Conservation (phyloP, 2,888 invertebrate species). For the Melikaiella ostensackeni region DNA sequence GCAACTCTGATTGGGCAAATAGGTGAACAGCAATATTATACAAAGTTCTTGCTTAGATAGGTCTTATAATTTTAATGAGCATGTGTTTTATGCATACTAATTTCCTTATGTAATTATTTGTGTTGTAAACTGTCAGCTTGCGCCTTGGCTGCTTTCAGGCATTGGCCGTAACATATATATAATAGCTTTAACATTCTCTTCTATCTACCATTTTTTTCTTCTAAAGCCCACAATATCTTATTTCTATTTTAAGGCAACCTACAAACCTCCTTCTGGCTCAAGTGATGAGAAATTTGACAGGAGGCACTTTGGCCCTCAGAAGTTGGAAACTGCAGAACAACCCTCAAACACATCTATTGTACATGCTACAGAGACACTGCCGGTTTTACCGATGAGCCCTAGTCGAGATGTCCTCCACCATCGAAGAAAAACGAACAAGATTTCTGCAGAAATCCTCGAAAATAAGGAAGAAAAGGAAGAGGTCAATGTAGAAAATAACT, state of each 20-base stretch:
- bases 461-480: constrained; percentile 25
- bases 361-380: constrained; percentile 45
- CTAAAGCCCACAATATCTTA: background rate
- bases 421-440: constrained; percentile 53
- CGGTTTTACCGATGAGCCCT: constrained; percentile 65
- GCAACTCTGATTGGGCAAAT: no score
- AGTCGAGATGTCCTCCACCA: constrained; percentile 61
- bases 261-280: constrained; percentile 55
- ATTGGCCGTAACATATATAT: no score
- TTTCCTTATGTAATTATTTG: no score
- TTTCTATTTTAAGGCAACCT: constrained; percentile 52
- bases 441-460: constrained; percentile 28
- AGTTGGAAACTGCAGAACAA: constrained; percentile 53
- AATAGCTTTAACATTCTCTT: background rate
- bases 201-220: background rate
- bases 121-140: no score
- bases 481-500: constrained; percentile 18
- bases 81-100: no score
- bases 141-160: no score
- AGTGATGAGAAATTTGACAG: constrained; percentile 70
- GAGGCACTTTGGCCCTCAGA: constrained; percentile 70
- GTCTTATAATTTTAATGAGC: no score
- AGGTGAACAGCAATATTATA: no score
- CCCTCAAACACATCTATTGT: constrained; percentile 31
- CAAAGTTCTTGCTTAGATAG: no score